A percentile compares a stretch with the other conserved stretches of the same genome.
Conservation (phyloP, 2,888 invertebrate species). For the Aproaerema taeniolella region DNA sequence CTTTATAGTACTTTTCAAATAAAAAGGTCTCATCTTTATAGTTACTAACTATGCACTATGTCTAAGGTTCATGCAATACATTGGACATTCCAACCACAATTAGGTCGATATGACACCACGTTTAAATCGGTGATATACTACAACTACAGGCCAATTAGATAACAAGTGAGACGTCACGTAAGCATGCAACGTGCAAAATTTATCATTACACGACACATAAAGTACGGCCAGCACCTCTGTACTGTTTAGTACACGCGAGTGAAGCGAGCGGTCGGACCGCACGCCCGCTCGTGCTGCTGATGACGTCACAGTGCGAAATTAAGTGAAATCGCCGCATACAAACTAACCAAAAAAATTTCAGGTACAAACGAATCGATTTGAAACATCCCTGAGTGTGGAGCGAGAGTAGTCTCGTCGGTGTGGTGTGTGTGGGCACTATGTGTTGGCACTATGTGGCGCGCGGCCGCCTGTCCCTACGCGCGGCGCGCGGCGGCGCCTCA, state of each 20-base stretch:
- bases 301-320: conserved; percentile 25
- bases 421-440: conserved; percentile 2
- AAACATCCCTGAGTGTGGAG: conserved; percentile 13
- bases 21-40: conserved; percentile 33
- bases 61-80: conserved; percentile 57
- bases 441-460: conserved; percentile 9
- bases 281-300: conserved; percentile 15
- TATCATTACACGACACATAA: conserved; percentile 30
- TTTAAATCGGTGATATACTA: conserved; percentile 34
- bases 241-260: not conserved
- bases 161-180: conserved; percentile 37
- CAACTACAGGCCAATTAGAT: conserved; percentile 38
- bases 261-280: conserved; percentile 5
- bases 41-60: conserved; percentile 51
- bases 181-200: conserved; percentile 42
- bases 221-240: conserved; percentile 39
- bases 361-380: conserved; percentile 21
- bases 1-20: not conserved
- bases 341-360: conserved; percentile 21
- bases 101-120: conserved; percentile 30
- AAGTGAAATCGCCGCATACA: conserved; percentile 24
- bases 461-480: conserved; percentile 32
- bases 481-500: conserved; percentile 35
- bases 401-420: conserved; percentile 28
- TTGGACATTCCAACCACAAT: conserved; percentile 35